Evolutionary conservation across 1,140 invertebrate genomes (phyloP), one percentile per base, ranked within the genome.

Genomic region (Glossosoma conforme): DNA sequence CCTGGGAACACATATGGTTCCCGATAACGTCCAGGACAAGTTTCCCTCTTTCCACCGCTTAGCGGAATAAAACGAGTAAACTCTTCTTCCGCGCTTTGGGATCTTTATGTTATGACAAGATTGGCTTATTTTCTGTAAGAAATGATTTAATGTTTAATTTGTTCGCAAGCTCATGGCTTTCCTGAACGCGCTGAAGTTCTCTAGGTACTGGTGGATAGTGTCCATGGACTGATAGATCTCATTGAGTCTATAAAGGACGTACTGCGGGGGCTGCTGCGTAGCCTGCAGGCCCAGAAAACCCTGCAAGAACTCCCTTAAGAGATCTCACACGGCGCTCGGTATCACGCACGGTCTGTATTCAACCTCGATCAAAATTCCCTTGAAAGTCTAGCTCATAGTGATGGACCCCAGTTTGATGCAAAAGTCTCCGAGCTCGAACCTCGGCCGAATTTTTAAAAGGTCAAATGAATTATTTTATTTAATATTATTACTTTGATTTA

Each of bases 361-460:
- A 10, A 94, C 83, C 79, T 97, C 93, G 37, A 97, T 83, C 1
- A 97, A 75, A 46, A 98, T 84, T 10, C 93, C 95, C 74, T 96
- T 96, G 65, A 97, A 95, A 63, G 87, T 93, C 45, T 91, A 86
- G 67, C 86, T 90, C 75, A 97, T 89, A 8, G 89, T 89, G 2
- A 97, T 93, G 37, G 84, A 90, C 18, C 94, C 94, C 2, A 97
- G 75, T 72, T 97, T 97, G 3, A 97, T 85, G 58, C 91, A 83
- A 70, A 98, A 98, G 67, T 98, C 95, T 1, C 85, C 89, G 19
- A 95, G 79, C 69, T 96, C 90, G 70, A 92, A 97, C 38, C 91
- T 77, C 1, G 89, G 87, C 1, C 94, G n/a, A n/a, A n/a, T n/a
- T n/a, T n/a, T n/a, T n/a, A n/a, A n/a, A n/a, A n/a, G n/a, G n/a